Evolutionary conservation across 2,113 vertebrate species (phyloP), one percentile per base, ranked within the genome.

Genomic region (Vireo altiloquus): DNA sequence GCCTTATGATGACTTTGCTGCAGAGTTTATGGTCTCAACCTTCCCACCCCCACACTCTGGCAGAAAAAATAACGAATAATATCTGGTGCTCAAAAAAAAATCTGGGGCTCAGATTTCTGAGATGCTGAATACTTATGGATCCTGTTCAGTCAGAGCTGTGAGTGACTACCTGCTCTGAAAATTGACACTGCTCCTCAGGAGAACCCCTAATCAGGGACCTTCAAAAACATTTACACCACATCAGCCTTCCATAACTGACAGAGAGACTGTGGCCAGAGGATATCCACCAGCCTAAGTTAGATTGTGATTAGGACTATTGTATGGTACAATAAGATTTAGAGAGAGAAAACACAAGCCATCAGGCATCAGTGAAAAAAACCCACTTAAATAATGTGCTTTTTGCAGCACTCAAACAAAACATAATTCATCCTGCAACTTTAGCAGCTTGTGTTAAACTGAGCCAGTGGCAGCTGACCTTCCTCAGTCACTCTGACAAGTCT

Each of bases 391-490:
- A 70, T 7, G 20, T 54, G 37, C 17, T 76, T 91, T 92, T 91
- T 9, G 3, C 50, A 72, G 46, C 37, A 63, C 63, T 15, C 52
- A 96, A 96, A 82, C 57, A 71, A 81, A 93, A 61, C 40, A 66
- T 63, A 81, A 90, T 82, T 91, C 47, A 92, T 65, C 47, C 64
- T 88, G 74, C 60, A 91, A 61, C 30, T 33, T 71, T 68, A 92
- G 28, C 49, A 87, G 82, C 57, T 56, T 66, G 19, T 64, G n/a
- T 59, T 93, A 85, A 92, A 87, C 64, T 70, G 70, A 81, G 74
- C 59, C 72, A 76, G 60, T 24, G 86, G 56, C 82, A 92, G 79
- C 88, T 96, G 95, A 96, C 93, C 95, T 95, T 92, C 81, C 89
- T 89, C 94, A 88, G 94, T 82, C 87, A 60, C 49, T 75, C 74